Conservation (phyloP, 2,888 invertebrate species). For the Rotaria magnacalcarata region DNA sequence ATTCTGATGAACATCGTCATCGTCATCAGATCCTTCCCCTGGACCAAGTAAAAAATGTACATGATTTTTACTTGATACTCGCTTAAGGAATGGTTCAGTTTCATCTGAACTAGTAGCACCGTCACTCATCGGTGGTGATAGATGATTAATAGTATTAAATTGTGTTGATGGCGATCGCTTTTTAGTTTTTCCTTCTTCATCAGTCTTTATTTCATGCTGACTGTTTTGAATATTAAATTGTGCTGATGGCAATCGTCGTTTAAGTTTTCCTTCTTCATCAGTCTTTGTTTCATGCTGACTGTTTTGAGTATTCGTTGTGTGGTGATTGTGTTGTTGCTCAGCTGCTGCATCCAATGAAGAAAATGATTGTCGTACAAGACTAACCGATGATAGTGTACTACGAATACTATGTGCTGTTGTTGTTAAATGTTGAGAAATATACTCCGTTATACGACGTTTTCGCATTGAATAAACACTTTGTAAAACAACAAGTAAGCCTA, state of each 20-base stretch:
- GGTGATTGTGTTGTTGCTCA: neutral
- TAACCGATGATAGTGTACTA: conserved; percentile 19
- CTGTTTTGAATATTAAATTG: neutral
- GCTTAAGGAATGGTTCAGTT: conserved; percentile 27
- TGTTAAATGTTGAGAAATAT: neutral
- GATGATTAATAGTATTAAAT: neutral
- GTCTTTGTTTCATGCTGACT: neutral
- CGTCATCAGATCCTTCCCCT: neutral
- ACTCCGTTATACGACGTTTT: neutral
- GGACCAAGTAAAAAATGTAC: conserved; percentile 10
- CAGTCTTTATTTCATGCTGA: neutral
- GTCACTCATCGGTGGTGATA: neutral
- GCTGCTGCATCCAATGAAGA: neutral
- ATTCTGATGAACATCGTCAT: neutral
- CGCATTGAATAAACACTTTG: conserved; percentile 16
- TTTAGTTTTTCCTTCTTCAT: neutral
- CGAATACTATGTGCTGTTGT: neutral
- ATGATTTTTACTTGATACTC: conserved; percentile 24
- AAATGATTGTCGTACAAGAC: conserved; percentile 3
- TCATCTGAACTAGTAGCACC: neutral
- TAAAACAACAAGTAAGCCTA: neutral
- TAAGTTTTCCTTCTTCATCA: neutral
- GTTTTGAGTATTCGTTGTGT: neutral
- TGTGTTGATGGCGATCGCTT: neutral
- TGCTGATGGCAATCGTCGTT: neutral